A percentile compares a stretch with the other conserved stretches of the same genome.
Conservation (phyloP, 2,113 vertebrate species). For the Polypterus senegalus region DNA sequence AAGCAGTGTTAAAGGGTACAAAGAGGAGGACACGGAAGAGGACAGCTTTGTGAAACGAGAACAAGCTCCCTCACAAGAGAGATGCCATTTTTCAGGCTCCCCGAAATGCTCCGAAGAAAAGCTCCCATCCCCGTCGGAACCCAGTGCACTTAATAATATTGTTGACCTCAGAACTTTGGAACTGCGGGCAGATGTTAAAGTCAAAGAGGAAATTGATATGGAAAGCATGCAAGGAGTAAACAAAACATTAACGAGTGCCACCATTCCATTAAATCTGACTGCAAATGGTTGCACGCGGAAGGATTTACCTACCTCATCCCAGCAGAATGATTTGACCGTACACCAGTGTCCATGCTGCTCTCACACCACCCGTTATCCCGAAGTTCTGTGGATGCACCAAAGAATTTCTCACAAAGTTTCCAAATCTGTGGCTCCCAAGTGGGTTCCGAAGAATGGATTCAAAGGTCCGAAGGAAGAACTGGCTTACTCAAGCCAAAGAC, state of each 20-base stretch:
- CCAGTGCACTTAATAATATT: not conserved
- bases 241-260: not conserved
- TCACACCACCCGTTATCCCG: conserved; percentile 77
- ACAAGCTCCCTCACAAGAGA: conserved; percentile 45
- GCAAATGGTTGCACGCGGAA: conserved; percentile 32
- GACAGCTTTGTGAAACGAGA: conserved; percentile 46
- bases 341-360: conserved; percentile 82
- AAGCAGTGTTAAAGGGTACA: conserved; percentile 27
- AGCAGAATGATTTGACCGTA: conserved; percentile 51
- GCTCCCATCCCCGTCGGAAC: not conserved
- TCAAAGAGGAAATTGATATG: not conserved
- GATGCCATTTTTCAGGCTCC: conserved; percentile 33
- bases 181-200: not conserved
- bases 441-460: conserved; percentile 61
- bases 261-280: conserved; percentile 38
- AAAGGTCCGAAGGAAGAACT: conserved; percentile 50
- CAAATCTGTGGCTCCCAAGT: conserved; percentile 58
- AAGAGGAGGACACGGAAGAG: conserved; percentile 41
- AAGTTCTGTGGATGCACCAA: conserved; percentile 92
- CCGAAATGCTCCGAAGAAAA: conserved; percentile 16
- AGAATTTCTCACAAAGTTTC: conserved; percentile 79
- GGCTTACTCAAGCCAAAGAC: conserved; percentile 45
- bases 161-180: not conserved
- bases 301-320: conserved; percentile 28
- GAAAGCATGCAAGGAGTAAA: not conserved